Base-by-base conservation (phyloP, 2,797 vertebrate species). In the Trematomus bernacchii region DNA sequence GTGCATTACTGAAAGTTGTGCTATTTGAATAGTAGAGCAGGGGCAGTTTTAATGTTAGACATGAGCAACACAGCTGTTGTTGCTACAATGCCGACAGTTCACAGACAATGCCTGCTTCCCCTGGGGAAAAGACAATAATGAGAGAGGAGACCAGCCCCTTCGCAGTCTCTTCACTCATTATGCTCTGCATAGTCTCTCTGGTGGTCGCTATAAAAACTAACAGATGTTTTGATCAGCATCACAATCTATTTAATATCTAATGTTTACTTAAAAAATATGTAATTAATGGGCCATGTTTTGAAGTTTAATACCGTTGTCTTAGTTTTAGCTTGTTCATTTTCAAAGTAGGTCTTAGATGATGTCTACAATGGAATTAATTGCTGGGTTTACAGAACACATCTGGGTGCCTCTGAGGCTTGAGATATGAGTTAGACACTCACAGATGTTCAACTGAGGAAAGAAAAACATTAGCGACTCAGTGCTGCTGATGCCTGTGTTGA, bases 81-180 rank as follows among this genome's bases (percentile, higher is more conserved):
- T 91, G 85, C 90, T 89, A 90, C 89, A 89, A 80, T 82, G 80
- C 79, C 68, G 87, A 89, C 90, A 85, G 85, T 86, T 90, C 77
- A 65, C 80, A 92, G 82, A 92, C 88, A 87, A 85, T 86, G 83
- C 18, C 76, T 82, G 62, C 63, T 77, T 83, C 55, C 86, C 87
- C 80, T 0, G 33, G 79, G 85, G 86, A 84, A 67, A 76, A 68
- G 88, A 76, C 79, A 73, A 52, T 78, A 75, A 89, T 90, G 84
- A 80, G 85, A 84, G 88, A 88, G 79, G 77, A 87, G 85, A 88
- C 87, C 77, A 90, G 79, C 73, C 74, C 81, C 44, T 90, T 87
- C 79, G 73, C 79, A 69, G 82, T 77, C 75, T 80, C 67, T 76
- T 86, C 76, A 74, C 72, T 77, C 71, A 65, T 76, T 74, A 61